Evolutionary conservation across 1,140 invertebrate species (phyloP), one percentile per base, ranked within the genome.

Genomic region (Drosophila grimshawi): DNA sequence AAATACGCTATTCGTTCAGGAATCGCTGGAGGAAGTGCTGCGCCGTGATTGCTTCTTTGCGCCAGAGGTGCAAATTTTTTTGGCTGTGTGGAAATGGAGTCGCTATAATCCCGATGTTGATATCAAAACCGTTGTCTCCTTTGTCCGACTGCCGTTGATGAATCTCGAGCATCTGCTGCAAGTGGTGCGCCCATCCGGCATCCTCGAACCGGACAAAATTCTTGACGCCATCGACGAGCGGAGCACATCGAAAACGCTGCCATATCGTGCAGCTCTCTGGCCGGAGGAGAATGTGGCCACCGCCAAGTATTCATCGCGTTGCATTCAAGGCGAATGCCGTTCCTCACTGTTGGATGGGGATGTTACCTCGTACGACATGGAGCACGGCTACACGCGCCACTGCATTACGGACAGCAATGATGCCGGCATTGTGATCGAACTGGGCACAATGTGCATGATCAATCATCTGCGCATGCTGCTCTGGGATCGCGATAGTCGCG

Each of bases 21-120:
- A 94, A 86, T 96, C 96, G 2, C 90, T 98, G 19, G 95, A 95
- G 79, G 96, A 97, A 90, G 94, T 99, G n/a, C 94, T 99, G 41
- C 94, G 95, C 53, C 94, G 98, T 56, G 97, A 99, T 93, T 99
- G 98, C 1, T 99, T 99, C 93, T 99, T 97, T 94, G 98, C 97
- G 0, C 95, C 96, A 3, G 98, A 99, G 93, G 97, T 98, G 30
- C 96, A 99, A 81, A 99, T 99, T 72, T 99, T 99, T 93, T 94
- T 95, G 80, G 96, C 97, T 5, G 96, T 99, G 2, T 94, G 95
- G 86, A 94, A 94, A 53, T 99, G 98, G 98, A 96, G 96, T 68
- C 95, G 95, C 89, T 93, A 95, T 79, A 95, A 99, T 94, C 93
- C 95, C 89, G 94, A 95, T 75, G 79, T 95, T 30, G 95, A 96